Conservation (phyloP, 1,140 invertebrate species). For the Ruditapes philippinarum region DNA sequence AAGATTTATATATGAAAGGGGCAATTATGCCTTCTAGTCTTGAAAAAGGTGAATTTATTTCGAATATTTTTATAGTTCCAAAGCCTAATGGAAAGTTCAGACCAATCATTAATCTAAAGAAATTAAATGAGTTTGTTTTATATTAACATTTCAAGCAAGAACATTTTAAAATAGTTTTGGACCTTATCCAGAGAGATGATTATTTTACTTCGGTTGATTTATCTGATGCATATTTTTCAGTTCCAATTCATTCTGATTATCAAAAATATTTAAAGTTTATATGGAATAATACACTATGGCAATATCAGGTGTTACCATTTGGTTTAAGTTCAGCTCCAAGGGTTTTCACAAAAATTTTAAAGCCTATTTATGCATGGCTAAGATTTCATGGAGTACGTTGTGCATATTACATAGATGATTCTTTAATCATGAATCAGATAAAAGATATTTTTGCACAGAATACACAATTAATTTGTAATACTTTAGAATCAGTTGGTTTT, state of each 20-base stretch:
- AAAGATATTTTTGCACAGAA: not conserved
- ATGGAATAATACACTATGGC: not conserved
- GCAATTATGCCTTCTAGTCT: not conserved
- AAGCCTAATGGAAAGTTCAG: conserved; percentile 64
- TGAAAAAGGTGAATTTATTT: conserved; percentile 47
- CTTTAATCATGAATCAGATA: conserved; percentile 14
- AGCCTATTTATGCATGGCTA: conserved; percentile 36
- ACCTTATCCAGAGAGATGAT: conserved; percentile 44
- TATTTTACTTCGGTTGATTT: conserved; percentile 48
- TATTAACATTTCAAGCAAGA: conserved; percentile 72
- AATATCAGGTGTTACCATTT: conserved; percentile 10
- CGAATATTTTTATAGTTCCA: conserved; percentile 65
- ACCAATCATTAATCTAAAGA: conserved; percentile 65
- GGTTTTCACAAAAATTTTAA: conserved; percentile 37
- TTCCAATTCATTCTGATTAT: not conserved
- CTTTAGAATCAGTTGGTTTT: not conserved
- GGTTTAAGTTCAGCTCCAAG: conserved; percentile 43
- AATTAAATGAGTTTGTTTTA: conserved; percentile 59
- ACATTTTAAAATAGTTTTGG: conserved; percentile 52
- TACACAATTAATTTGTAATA: not conserved
- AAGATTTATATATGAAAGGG: conserved; percentile 38
- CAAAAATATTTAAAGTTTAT: conserved; percentile 31
- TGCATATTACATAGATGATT: conserved; percentile 43
- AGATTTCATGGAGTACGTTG: conserved; percentile 18
- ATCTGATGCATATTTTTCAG: conserved; percentile 30